Evolutionary conservation across 1,140 invertebrate species (phyloP), one percentile per base, ranked within the genome.

Genomic region (Drosophila nigromelanica): DNA sequence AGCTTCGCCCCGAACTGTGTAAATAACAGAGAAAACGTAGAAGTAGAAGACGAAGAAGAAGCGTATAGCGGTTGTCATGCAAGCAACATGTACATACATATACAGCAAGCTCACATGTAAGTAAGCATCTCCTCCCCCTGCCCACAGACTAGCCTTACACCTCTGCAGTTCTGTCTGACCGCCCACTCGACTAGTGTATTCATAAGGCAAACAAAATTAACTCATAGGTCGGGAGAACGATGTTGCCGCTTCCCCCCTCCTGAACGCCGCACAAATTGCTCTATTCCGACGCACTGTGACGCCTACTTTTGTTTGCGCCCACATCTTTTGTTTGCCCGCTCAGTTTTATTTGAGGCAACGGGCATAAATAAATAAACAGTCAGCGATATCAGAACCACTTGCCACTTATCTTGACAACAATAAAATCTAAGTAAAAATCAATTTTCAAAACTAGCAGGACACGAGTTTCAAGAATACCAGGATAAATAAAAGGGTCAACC

Each of bases 401-500:
- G 67, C 79, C 60, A 63, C 66, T 73, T 77, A 79, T 77, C 76
- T 76, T 66, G 67, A 72, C 55, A 68, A 83, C 52, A 79, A 85
- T 80, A 85, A 80, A 81, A 70, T 79, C 58, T 72, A 76, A 83
- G 76, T 81, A 80, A 77, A 86, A 86, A 86, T 86, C 71, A 87
- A 86, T 86, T 86, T 82, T 48, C 70, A 73, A 86, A 81, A 81
- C 82, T 87, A 82, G 64, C 64, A 87, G 82, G 82, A 87, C 80
- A 80, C 58, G 52, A 71, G 55, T 27, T 50, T 27, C 50, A 14
- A 54, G 37, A 47, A 14, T 33, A 11, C 21, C 8, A 42, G 39
- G 24, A 67, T 68, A 47, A 67, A 48, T n/a, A n/a, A 62, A 66
- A 63, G 76, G 68, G 79, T 47, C 47, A 78, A 87, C 58, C 33